Evolutionary conservation across 2,888 invertebrate species (phyloP).

Genomic region (Drosophila pseudotalamancana): DNA sequence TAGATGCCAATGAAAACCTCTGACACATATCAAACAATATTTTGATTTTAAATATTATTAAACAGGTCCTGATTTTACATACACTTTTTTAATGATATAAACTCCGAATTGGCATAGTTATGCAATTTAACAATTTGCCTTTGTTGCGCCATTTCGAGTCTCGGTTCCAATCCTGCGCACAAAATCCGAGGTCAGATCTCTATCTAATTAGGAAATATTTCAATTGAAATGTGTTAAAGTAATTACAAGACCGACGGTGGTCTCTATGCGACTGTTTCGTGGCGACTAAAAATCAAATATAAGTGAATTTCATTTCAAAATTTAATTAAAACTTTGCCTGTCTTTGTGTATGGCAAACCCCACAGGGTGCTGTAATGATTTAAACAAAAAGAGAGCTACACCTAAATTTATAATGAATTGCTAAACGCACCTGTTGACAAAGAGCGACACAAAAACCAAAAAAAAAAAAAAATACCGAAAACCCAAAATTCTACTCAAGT

Average conservation of each 20-base stretch:
- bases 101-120: neutral
- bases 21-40: no score
- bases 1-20: no score
- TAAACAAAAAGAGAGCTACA: conserved; percentile 5
- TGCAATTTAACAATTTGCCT: conserved; percentile 1
- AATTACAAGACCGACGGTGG: conserved; percentile 50
- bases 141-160: conserved; percentile 11
- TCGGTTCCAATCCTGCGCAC: neutral
- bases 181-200: neutral
- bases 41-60: neutral
- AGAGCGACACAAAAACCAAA: conserved; percentile 28
- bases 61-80: neutral
- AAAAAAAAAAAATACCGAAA: conserved; percentile 21
- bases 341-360: conserved; percentile 19
- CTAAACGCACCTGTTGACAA: conserved; percentile 71
- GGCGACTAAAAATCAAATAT: conserved; percentile 72
- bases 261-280: conserved; percentile 67
- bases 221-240: conserved; percentile 48
- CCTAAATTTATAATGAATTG: conserved; percentile 65
- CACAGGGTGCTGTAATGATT: conserved; percentile 1
- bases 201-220: conserved; percentile 41
- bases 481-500: conserved; percentile 42
- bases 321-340: conserved; percentile 70
- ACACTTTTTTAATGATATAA: conserved; percentile 29
- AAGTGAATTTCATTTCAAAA: conserved; percentile 65